Conservation (phyloP, 2,888 invertebrate genomes). For the Sisyra nigra region DNA sequence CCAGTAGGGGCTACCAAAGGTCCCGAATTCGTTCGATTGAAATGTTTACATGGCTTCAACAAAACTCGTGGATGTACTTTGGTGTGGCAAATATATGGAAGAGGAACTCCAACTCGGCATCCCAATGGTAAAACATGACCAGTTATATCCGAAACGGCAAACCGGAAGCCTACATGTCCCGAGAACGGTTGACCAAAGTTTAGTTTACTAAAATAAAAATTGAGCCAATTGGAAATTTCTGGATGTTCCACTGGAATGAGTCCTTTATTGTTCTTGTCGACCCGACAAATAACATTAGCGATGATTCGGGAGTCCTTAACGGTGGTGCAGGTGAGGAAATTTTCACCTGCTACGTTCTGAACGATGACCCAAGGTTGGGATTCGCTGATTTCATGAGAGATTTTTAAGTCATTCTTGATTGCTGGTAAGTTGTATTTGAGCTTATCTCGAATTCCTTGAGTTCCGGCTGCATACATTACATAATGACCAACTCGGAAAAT, state of each 20-base stretch:
- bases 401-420: conserved; percentile 43
- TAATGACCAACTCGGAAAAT: conserved; percentile 40
- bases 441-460: conserved; percentile 56
- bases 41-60: conserved; percentile 45
- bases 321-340: conserved; percentile 68
- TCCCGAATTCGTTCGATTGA: conserved; percentile 36
- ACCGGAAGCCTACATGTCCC: conserved; percentile 64
- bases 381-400: conserved; percentile 54
- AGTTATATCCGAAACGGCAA: conserved; percentile 43
- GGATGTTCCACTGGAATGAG: conserved; percentile 49
- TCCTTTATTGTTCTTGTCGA: conserved; percentile 48
- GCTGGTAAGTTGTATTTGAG: conserved; percentile 52
- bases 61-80: conserved; percentile 46
- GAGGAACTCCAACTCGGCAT: conserved; percentile 59
- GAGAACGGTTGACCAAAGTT: conserved; percentile 49
- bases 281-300: conserved; percentile 64
- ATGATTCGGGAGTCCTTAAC: conserved; percentile 62
- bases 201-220: conserved; percentile 48
- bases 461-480: conserved; percentile 59
- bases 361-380: conserved; percentile 65
- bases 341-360: conserved; percentile 58
- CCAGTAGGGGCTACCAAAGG: conserved; percentile 29
- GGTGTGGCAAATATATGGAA: conserved; percentile 67
- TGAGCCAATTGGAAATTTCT: conserved; percentile 56
- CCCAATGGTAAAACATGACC: conserved; percentile 44